Percentiles rank a stretch among this genome's conserved stretches.
Evolutionary conservation across 2,888 invertebrate genomes (phyloP).

Genomic region (Hyppa rectilinea): DNA sequence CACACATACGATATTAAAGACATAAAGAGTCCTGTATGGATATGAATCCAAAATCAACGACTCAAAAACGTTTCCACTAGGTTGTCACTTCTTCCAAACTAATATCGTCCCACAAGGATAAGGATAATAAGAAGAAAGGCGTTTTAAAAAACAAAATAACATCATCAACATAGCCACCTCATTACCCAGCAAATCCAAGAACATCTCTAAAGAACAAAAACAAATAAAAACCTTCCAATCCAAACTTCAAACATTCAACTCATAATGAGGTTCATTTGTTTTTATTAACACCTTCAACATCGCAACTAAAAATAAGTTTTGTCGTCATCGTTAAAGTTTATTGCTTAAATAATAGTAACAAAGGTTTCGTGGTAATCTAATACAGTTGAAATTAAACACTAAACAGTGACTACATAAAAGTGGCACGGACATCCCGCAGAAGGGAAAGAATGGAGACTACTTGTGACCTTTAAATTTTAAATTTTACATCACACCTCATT

Average conservation of each 20-base stretch:
- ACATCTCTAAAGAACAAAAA: slow-evolving; percentile 29
- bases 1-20: no score
- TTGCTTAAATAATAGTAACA: slow-evolving; percentile 68
- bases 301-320: slow-evolving; percentile 49
- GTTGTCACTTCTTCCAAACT: not conserved
- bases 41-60: not conserved
- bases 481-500: no score
- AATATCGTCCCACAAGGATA: not conserved
- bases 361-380: slow-evolving; percentile 68
- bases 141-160: not conserved
- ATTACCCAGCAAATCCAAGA: slow-evolving; percentile 24
- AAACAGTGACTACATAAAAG: slow-evolving; percentile 71
- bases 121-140: not conserved
- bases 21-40: not conserved
- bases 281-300: slow-evolving; percentile 45
- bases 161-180: slow-evolving; percentile 1
- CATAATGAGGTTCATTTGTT: slow-evolving; percentile 47
- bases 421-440: slow-evolving; percentile 60
- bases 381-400: slow-evolving; percentile 73
- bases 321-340: slow-evolving; percentile 67
- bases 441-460: slow-evolving; percentile 46
- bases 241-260: slow-evolving; percentile 41
- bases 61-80: not conserved
- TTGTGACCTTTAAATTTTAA: not conserved
- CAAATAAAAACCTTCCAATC: slow-evolving; percentile 35